Evolutionary conservation across 2,113 vertebrate genomes (phyloP), one percentile per base, ranked within the genome.

Genomic region (Todiramphus saurophagus): DNA sequence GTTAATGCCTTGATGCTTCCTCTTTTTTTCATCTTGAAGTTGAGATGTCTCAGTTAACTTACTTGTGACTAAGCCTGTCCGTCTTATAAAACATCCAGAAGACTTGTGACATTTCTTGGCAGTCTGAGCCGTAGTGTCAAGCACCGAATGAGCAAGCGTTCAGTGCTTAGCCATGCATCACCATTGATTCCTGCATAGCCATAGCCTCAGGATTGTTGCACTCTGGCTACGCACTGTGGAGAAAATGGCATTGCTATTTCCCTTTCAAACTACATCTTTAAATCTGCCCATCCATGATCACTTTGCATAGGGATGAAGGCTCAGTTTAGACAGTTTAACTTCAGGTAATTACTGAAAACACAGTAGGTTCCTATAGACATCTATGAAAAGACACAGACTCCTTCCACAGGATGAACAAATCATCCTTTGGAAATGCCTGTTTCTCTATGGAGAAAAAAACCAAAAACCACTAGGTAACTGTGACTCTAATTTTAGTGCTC

Each of bases 91-190:
- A 46, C n/a, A 81, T 64, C 88, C 79, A 83, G 14, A 83, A 75
- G 31, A 78, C 68, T 0, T 72, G 86, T 90, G 94, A 96, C 62
- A 87, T 53, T 60, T 82, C 80, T 79, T 94, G 93, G 95, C 92
- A 96, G 88, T 23, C 73, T 64, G 60, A 94, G 76, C 33, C 75
- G 51, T 48, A 64, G 64, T 66, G 92, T 68, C 86, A 94, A 84
- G 73, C 58, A 50, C 39, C 0, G 23, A 94, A 72, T 56, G 85
- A 95, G 68, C 82, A 81, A 83, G 60, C n/a, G 18, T 48, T 93
- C 85, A 27, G 83, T 81, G 92, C 31, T 89, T 41, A 93, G 60
- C 79, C 84, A 68, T 87, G 93, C 91, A 58, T 78, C 72, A 68
- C n/a, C 77, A 33, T 1, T 62, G 73, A 43, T 50, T 88, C 93